Base-by-base conservation (phyloP, 2,797 vertebrate species). In the Saxicola maurus region DNA sequence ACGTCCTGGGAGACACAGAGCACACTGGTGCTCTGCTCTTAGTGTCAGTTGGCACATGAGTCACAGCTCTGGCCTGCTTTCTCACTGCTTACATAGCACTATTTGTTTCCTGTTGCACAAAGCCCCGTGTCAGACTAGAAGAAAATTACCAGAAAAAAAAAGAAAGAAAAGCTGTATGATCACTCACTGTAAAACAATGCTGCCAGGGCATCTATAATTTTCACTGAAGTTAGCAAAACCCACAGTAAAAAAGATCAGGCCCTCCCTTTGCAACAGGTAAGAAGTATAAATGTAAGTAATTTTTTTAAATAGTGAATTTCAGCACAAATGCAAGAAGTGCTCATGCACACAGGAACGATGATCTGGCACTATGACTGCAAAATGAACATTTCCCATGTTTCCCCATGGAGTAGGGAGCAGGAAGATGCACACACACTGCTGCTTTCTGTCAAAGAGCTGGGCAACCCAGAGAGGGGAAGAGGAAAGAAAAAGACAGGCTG, bases 91-190 rank as follows among this genome's bases (percentile, higher is more conserved):
- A 42, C 52, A 23, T 5, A 52, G 67, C 88, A 82, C 77, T 65
- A 61, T 57, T 88, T 46, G 55, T 53, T 95, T 96, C 94, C 95
- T 94, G 85, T 89, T 90, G 69, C 86, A 89, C 37, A 16, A 65
- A 82, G 46, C 55, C 46, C 62, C 2, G 0, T 30, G 52, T 71
- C 77, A 79, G 59, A 57, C 30, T 17, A 69, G 68, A 65, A 86
- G 55, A 94, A 95, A 72, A 30, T 31, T 51, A 88, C 20, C 86
- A 91, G 37, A 11, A 37, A 66, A 45, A 11, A 12, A 10, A 53
- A 72, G 24, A 11, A 13, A 10, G 2, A 38, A 18, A 52, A 19
- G 27, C 49, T 55, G 24, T 17, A 21, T 17, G 5, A 49, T 46
- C 56, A 55, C 27, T 75, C 18, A 27, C 2, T 49, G 51, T 66